Base-by-base conservation (phyloP, 64 coral and sea anemone genomes). In the Orbicella faveolata region DNA sequence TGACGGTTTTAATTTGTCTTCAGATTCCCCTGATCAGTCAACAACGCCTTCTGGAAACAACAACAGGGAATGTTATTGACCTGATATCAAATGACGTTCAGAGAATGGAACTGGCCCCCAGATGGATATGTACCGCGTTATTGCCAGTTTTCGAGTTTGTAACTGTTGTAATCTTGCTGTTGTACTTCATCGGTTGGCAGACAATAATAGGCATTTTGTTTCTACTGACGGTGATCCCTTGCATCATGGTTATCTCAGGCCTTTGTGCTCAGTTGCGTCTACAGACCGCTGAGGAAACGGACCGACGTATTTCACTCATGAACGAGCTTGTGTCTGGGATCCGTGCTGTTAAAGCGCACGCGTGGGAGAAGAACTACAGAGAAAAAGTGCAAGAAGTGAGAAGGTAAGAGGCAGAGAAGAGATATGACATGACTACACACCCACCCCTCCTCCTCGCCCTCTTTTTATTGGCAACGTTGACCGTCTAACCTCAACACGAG, bases 301-400 rank as follows among this genome's bases (percentile, higher is more conserved):
- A 90, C 6, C 66, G 61, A 41, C 89, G 89, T 30, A 75, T 90
- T 14, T 90, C 79, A 21, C 67, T 90, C 11, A 83, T 83, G 70
- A 90, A 61, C 36, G 89, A 90, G 20, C 66, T 90, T 19, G 33
- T 90, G 51, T 39, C 66, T 75, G 89, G 79, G 13, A 90, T 90
- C 53, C 89, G 89, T 39, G 74, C 89, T 19, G 19, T 90, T 1
- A 90, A 90, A 68, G 81, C 73, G 67, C 73, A 83, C 15, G 76
- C 89, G 52, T 90, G 54, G 89, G 89, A 90, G 79, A 12, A 63
- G 48, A 59, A n/a, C 48, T 83, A 83, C 34, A 4, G 17, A 83
- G 69, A 90, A 6, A 74, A 75, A 75, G 51, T 90, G 33, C 18
- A 75, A 39, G 81, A 83, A 16, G 41, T 83, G 7, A 83, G 89